phyloP scores from a whole-genome alignment of 64 coral and sea anemone genomes.

The Montipora efflorescens region DNA sequence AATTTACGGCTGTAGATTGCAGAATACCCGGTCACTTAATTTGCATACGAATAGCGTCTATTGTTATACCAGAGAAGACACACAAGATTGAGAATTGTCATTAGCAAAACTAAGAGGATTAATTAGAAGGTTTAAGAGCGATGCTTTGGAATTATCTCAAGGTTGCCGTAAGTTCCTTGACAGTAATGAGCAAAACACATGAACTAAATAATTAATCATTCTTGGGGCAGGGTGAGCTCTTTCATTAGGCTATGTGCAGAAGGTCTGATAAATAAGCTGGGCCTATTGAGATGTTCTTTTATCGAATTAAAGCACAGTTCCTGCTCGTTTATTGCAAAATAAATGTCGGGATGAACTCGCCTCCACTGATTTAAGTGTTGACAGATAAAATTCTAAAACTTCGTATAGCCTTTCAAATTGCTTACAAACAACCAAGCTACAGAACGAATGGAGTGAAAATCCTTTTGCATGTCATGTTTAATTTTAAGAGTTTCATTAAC shows the following conservation, averaged over 20 bases:
- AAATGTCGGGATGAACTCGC: neutral
- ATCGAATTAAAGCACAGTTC: neutral
- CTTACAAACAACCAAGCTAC: neutral
- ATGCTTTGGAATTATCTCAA: neutral
- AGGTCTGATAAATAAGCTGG: neutral
- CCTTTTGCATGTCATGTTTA: neutral
- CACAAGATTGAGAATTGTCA: neutral
- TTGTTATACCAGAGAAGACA: no score
- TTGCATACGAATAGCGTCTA: neutral
- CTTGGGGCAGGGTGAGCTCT: neutral
- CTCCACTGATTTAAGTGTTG: neutral
- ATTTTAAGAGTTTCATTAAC: neutral
- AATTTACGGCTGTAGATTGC: neutral
- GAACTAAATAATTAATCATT: neutral
- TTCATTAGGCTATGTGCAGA: neutral
- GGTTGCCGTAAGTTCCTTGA: neutral
- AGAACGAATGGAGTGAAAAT: neutral
- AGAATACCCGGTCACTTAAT: neutral
- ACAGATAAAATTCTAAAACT: neutral
- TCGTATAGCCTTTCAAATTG: slow-evolving; percentile 2
- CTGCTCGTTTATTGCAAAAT: neutral
- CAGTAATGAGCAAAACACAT: neutral
- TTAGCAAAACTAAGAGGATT: neutral
- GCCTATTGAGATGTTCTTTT: neutral
- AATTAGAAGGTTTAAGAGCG: neutral